These are phyloP conservation scores for Chironex yamaguchii DNA, from an alignment of 30 jellyfish, hydroid and myxozoan genomes.

Conservation along the genomic window DNA sequence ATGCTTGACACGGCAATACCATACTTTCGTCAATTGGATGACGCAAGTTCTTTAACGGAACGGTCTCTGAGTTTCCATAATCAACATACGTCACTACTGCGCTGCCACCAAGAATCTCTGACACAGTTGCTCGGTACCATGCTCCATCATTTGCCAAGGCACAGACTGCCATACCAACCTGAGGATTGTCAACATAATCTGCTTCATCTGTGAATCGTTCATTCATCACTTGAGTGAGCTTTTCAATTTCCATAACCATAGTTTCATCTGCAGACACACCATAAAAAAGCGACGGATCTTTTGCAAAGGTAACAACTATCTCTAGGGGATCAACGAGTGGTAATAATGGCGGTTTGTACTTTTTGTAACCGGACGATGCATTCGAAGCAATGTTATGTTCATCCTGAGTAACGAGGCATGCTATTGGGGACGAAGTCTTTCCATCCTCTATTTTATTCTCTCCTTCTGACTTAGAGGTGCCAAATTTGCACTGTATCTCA, in stretches of 20 bases:
- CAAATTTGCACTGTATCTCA: background rate
- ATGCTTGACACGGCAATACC: background rate
- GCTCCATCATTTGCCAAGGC: background rate
- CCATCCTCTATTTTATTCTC: no score
- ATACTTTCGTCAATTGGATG: background rate
- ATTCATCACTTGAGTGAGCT: background rate
- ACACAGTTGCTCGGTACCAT: background rate
- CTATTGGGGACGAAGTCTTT: no score
- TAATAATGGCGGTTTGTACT: background rate
- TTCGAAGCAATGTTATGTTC: no score
- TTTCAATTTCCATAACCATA: background rate
- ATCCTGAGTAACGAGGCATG: no score
- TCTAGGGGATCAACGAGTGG: background rate
- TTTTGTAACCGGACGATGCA: no score
- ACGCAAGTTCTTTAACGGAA: background rate
- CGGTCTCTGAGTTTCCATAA: background rate
- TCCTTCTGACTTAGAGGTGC: background rate
- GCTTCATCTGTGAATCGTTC: background rate
- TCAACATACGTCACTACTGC: background rate
- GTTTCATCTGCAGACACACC: conserved; percentile 7
- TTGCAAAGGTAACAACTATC: conserved; percentile 74
- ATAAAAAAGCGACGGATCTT: conserved; percentile 72
- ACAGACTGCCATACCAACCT: background rate
- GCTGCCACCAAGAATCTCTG: background rate
- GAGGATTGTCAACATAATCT: background rate